Evolutionary conservation across 2,113 vertebrate genomes (phyloP).

Genomic region (Hoplias malabaricus): DNA sequence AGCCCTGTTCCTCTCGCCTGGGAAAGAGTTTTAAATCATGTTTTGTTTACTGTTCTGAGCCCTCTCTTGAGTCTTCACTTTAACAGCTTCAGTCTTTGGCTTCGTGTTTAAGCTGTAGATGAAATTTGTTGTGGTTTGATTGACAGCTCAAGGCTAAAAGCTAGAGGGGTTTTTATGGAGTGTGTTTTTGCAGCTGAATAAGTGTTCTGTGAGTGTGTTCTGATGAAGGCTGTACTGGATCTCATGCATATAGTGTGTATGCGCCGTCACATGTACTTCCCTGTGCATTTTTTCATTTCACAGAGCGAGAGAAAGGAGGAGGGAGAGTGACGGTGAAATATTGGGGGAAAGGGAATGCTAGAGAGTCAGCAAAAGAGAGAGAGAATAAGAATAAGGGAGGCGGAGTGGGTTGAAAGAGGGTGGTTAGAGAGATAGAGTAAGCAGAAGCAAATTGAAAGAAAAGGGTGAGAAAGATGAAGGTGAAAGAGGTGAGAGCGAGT

Average conservation of each 20-base stretch:
- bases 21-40: neutral
- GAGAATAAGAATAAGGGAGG: no score
- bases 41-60: neutral
- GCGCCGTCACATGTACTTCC: neutral
- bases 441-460: constrained; percentile 18
- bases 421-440: no score
- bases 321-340: neutral
- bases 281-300: neutral
- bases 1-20: neutral
- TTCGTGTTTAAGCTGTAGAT: neutral
- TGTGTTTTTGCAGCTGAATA: neutral
- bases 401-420: no score
- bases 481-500: neutral
- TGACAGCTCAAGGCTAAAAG: no score
- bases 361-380: neutral
- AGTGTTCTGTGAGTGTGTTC: neutral
- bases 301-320: neutral
- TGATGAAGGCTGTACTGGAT: neutral
- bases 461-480: neutral
- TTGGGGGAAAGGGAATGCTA: neutral
- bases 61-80: neutral
- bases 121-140: neutral
- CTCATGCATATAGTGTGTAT: neutral
- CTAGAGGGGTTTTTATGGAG: no score
- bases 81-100: no score